Conservation (phyloP, 2,797 vertebrate genomes). For the Darevskia nairensis region DNA sequence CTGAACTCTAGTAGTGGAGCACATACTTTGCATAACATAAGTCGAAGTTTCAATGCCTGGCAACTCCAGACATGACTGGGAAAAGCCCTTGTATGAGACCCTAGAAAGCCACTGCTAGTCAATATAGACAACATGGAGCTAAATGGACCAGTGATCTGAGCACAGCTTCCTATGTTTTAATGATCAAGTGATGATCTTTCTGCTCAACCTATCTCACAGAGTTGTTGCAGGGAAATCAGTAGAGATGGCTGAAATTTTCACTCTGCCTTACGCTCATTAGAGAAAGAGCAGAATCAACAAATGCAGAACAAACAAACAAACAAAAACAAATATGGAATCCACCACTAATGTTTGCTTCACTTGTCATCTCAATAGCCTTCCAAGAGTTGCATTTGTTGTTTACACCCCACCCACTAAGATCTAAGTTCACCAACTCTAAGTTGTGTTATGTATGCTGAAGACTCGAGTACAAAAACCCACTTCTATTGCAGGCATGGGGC, state of each 20-base stretch:
- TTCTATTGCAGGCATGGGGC: background rate
- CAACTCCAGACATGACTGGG: background rate
- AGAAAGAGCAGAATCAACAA: background rate
- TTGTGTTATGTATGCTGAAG: background rate
- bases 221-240: background rate
- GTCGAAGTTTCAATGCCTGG: background rate
- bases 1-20: background rate
- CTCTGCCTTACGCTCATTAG: background rate
- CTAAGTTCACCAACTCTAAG: background rate
- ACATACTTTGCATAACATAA: background rate
- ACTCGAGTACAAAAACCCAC: background rate
- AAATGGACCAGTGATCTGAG: background rate
- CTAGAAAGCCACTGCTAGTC: background rate
- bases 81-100: background rate
- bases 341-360: background rate
- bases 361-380: background rate
- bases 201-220: background rate
- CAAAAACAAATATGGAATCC: background rate
- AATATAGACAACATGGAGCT: background rate
- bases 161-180: background rate
- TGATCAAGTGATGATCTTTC: background rate
- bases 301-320: background rate
- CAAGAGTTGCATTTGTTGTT: background rate
- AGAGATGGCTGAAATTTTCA: background rate
- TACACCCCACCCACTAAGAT: background rate